Conservation (phyloP, 2,797 vertebrate genomes). For the Anguilla anguilla region DNA sequence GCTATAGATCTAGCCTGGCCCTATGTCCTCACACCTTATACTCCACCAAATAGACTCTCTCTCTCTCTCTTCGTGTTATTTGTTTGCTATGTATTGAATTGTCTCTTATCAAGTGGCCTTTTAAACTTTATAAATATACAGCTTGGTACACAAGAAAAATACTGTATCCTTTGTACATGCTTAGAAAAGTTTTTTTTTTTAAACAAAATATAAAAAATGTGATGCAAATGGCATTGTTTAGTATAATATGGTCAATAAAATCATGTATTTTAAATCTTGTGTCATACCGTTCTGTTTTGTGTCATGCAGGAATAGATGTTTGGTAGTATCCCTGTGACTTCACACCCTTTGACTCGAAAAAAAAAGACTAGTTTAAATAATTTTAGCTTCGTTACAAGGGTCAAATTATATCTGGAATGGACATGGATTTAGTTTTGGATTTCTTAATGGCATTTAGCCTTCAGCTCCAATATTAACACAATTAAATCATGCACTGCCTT, state of each 20-base stretch:
- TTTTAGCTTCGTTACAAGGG: no score
- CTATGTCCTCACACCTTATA: not conserved
- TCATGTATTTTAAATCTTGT: not conserved
- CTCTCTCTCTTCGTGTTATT: conserved; percentile 10
- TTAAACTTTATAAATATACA: conserved; percentile 33
- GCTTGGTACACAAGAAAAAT: conserved; percentile 38
- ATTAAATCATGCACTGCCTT: no score
- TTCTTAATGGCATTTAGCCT: no score
- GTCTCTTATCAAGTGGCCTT: conserved; percentile 50
- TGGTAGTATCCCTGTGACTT: not conserved
- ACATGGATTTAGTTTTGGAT: no score
- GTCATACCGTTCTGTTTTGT: not conserved
- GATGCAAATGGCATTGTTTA: conserved; percentile 31
- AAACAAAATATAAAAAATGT: conserved; percentile 17
- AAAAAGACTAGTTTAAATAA: no score
- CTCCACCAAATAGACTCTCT: not conserved
- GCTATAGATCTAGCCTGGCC: conserved; percentile 14
- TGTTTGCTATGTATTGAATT: conserved; percentile 32
- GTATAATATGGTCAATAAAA: conserved; percentile 48
- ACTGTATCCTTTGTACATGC: conserved; percentile 49
- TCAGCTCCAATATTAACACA: no score
- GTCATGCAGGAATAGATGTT: not conserved
- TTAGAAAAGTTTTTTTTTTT: conserved; percentile 28
- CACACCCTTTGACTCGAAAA: not conserved
- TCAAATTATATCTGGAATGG: no score